phyloP scores from a whole-genome alignment of 2,113 vertebrate genomes.

The Archilochus colubris region DNA sequence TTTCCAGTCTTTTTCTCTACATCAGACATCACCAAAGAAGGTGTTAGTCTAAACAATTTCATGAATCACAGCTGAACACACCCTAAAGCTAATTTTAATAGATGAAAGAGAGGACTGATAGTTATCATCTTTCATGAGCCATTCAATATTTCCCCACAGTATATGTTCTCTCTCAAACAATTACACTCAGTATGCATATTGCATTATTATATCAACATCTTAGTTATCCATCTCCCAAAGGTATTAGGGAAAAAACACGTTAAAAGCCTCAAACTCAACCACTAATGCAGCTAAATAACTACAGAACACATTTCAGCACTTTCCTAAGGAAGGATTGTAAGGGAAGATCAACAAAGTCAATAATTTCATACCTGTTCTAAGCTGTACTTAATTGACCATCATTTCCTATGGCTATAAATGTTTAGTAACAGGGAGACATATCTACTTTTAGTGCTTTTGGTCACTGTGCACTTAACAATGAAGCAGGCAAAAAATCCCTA shows the following conservation, averaged over 20 bases:
- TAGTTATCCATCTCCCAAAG: constrained; percentile 80
- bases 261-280: constrained; percentile 82
- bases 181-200: constrained; percentile 82
- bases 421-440: constrained; percentile 18
- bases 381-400: constrained; percentile 76
- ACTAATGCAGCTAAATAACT: constrained; percentile 79
- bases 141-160: constrained; percentile 87
- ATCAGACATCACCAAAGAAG: constrained; percentile 81
- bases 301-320: constrained; percentile 80
- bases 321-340: constrained; percentile 75
- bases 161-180: constrained; percentile 81
- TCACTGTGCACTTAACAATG: neutral
- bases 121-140: constrained; percentile 83
- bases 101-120: constrained; percentile 77
- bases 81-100: constrained; percentile 79
- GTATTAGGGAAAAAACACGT: constrained; percentile 78
- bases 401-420: constrained; percentile 68
- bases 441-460: constrained; percentile 25
- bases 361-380: constrained; percentile 80
- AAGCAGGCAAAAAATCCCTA: neutral
- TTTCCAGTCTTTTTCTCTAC: constrained; percentile 77
- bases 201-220: constrained; percentile 81
- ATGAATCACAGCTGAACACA: constrained; percentile 78
- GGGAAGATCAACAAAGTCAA: constrained; percentile 65
- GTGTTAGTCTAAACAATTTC: constrained; percentile 88